Conservation (phyloP, 2,888 invertebrate species). For the Eristalinus aeneus region DNA sequence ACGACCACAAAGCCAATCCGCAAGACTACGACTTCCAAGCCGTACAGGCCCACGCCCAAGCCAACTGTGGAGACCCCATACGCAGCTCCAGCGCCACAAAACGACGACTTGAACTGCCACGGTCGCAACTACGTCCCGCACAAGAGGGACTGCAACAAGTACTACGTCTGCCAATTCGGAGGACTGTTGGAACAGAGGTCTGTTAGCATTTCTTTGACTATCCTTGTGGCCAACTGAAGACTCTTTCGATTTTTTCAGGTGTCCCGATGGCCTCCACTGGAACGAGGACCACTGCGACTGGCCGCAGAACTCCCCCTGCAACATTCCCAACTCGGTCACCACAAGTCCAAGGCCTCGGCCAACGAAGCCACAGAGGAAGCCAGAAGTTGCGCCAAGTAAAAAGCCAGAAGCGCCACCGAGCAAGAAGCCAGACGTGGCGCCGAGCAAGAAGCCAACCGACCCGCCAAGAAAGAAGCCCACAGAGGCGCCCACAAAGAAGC, state of each 20-base stretch:
- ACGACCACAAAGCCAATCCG: conserved; percentile 26
- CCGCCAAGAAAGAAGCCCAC: conserved; percentile 73
- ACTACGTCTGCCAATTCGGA: conserved; percentile 90
- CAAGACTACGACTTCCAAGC: neutral
- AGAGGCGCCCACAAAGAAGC: conserved; percentile 33
- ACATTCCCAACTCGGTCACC: conserved; percentile 73
- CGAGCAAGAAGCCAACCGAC: conserved; percentile 70
- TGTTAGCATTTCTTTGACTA: neutral
- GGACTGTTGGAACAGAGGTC: conserved; percentile 84
- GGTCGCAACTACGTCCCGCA: conserved; percentile 83
- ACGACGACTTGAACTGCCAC: conserved; percentile 72
- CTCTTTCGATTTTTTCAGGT: conserved; percentile 78
- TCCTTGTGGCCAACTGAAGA: neutral
- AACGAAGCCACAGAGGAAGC: conserved; percentile 67
- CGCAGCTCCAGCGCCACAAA: conserved; percentile 30
- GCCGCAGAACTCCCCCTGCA: conserved; percentile 87
- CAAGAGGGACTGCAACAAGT: conserved; percentile 87
- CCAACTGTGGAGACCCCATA: neutral
- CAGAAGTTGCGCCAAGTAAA: conserved; percentile 71
- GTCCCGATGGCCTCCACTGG: conserved; percentile 89
- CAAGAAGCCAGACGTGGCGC: conserved; percentile 31
- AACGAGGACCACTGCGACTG: conserved; percentile 90
- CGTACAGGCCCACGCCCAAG: neutral
- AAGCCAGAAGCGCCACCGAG: conserved; percentile 71
- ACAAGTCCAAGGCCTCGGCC: conserved; percentile 73